Percentiles rank a stretch among this genome's conserved stretches.
phyloP scores from a whole-genome alignment of 2,797 vertebrate species.

The Leptoclinus maculatus region DNA sequence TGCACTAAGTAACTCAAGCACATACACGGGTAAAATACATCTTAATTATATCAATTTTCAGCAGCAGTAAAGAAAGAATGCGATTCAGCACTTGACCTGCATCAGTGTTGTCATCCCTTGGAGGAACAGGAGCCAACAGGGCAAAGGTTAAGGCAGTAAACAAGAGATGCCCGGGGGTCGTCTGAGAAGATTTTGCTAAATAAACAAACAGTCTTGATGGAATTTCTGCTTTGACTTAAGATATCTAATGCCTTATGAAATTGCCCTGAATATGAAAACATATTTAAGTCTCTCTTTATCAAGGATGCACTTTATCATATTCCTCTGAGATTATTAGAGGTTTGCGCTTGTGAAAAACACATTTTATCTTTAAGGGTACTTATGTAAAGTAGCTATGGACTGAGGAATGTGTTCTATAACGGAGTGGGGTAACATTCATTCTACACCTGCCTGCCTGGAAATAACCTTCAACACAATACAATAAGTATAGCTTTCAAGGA shows the following conservation, averaged over 20 bases:
- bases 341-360: slow-evolving; percentile 9
- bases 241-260: slow-evolving; percentile 28
- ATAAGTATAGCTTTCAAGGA: background rate
- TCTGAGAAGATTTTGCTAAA: slow-evolving; percentile 28
- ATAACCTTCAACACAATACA: background rate
- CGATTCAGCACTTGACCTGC: slow-evolving; percentile 27
- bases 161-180: slow-evolving; percentile 2
- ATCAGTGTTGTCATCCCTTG: slow-evolving; percentile 21
- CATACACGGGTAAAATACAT: slow-evolving; percentile 3
- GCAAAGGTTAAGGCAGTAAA: slow-evolving; percentile 44
- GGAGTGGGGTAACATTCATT: background rate
- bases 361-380: slow-evolving; percentile 14
- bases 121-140: slow-evolving; percentile 32
- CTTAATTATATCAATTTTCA: slow-evolving; percentile 9
- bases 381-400: background rate
- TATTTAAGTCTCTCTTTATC: slow-evolving; percentile 24
- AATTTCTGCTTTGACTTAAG: slow-evolving; percentile 18
- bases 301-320: slow-evolving; percentile 17
- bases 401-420: background rate
- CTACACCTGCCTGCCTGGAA: background rate
- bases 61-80: slow-evolving; percentile 10
- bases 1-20: slow-evolving; percentile 11
- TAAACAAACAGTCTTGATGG: background rate
- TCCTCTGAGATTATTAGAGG: slow-evolving; percentile 21
- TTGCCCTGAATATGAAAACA: slow-evolving; percentile 30